Conservation (phyloP, 2,888 invertebrate genomes). For the Hirtodrosophila cameraria region DNA sequence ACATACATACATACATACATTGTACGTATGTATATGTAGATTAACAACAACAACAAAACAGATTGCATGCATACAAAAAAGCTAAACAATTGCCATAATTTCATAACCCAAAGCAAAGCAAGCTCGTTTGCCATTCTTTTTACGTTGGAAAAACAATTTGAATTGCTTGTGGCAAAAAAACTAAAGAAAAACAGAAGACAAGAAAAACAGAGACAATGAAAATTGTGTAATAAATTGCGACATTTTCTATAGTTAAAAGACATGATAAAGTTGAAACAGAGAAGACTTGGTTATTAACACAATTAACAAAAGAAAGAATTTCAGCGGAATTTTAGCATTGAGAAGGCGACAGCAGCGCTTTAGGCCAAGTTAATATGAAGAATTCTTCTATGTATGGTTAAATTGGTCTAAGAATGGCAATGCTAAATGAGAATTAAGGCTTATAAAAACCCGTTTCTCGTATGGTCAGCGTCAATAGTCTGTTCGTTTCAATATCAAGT, state of each 20-base stretch:
- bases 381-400: conserved; percentile 24
- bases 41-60: conserved; percentile 22
- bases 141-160: conserved; percentile 56
- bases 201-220: conserved; percentile 31
- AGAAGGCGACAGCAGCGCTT: conserved; percentile 35
- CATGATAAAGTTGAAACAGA: conserved; percentile 35
- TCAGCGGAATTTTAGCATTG: conserved; percentile 50
- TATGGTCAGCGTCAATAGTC: conserved; percentile 32
- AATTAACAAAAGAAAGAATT: conserved; percentile 37
- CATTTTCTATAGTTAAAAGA: conserved; percentile 54
- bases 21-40: not conserved
- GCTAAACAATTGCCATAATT: conserved; percentile 69
- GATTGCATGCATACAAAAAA: conserved; percentile 48
- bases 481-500: conserved; percentile 80
- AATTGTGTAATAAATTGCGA: conserved; percentile 74
- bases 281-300: conserved; percentile 25
- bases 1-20: conserved; percentile 41
- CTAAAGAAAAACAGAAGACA: conserved; percentile 25
- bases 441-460: conserved; percentile 49
- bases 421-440: conserved; percentile 29
- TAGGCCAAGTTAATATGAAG: conserved; percentile 22
- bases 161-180: conserved; percentile 53
- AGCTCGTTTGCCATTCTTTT: conserved; percentile 65
- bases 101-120: conserved; percentile 60
- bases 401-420: too few relatives aligned